Percentiles rank a stretch among this genome's conserved stretches.
These are phyloP conservation scores for Bradypus variegatus DNA, from an alignment of 2,797 vertebrate species.

Conservation along the genomic window DNA sequence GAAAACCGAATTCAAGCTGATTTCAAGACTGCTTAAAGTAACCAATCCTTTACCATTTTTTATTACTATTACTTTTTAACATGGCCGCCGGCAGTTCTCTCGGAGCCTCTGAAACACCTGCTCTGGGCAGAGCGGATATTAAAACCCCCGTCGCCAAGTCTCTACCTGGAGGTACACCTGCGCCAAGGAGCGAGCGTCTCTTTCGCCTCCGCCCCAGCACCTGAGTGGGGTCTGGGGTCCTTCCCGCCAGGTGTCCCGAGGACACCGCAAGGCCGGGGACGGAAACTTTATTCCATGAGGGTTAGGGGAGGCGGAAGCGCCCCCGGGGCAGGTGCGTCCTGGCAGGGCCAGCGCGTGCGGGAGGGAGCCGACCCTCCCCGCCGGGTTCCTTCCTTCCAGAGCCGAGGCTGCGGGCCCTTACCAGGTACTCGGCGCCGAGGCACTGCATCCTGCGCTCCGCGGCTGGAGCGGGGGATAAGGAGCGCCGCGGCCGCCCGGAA, in stretches of 20 bases:
- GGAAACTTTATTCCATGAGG: background rate
- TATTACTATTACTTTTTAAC: background rate
- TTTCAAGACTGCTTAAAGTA: background rate
- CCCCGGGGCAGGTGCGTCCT: background rate
- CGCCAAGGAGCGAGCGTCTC: background rate
- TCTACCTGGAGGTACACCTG: background rate
- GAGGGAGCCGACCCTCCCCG: too few species aligned
- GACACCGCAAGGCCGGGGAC: background rate
- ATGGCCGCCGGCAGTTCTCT: background rate
- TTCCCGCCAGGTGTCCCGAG: background rate
- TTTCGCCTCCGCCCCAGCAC: background rate
- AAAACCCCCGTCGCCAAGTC: background rate
- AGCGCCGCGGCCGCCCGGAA: background rate
- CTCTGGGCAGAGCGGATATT: background rate
- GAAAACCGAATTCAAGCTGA: background rate
- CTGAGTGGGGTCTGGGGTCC: background rate
- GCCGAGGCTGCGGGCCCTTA: conserved; percentile 16
- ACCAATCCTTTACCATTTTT: background rate
- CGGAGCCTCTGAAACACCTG: background rate
- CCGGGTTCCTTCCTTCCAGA: rapidly evolving
- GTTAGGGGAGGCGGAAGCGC: background rate
- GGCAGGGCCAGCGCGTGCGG: background rate
- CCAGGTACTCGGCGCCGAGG: conserved; percentile 44
- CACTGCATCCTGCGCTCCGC: conserved; percentile 37
- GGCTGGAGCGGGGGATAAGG: too few species aligned